phyloP scores from a whole-genome alignment of 2,113 vertebrate genomes.

The Nesoenas mayeri region DNA sequence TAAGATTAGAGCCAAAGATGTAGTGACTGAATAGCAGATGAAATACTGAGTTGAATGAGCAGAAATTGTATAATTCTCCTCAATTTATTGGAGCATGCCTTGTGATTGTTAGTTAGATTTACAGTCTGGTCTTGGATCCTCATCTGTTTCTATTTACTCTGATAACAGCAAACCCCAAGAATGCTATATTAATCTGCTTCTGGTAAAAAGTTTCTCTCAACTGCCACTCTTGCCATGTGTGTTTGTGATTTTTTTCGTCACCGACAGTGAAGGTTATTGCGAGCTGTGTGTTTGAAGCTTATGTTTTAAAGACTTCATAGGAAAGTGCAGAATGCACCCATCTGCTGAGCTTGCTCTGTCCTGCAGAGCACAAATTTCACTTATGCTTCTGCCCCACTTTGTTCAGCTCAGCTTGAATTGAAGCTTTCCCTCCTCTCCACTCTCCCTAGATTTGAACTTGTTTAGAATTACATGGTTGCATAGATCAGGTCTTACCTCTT shows the following conservation, averaged over 20 bases:
- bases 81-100: not conserved
- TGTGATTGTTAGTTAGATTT: not conserved
- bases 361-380: not conserved
- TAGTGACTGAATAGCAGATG: not conserved
- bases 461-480: not conserved
- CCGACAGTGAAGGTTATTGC: not conserved
- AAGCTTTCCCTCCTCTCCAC: not conserved
- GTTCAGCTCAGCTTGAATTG: not conserved
- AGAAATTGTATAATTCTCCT: not conserved
- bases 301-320: not conserved
- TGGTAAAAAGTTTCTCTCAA: not conserved
- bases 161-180: not conserved
- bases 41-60: not conserved
- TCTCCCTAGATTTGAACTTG: not conserved
- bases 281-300: not conserved
- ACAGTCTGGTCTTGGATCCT: not conserved
- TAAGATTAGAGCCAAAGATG: not conserved
- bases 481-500: not conserved
- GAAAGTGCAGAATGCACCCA: not conserved
- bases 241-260: not conserved
- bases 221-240: not conserved
- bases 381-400: not conserved
- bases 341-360: not conserved
- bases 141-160: conserved; percentile 25
- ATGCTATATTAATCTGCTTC: not conserved